Base-by-base conservation (phyloP, 2,888 invertebrate species). In the Dioctria rufipes region DNA sequence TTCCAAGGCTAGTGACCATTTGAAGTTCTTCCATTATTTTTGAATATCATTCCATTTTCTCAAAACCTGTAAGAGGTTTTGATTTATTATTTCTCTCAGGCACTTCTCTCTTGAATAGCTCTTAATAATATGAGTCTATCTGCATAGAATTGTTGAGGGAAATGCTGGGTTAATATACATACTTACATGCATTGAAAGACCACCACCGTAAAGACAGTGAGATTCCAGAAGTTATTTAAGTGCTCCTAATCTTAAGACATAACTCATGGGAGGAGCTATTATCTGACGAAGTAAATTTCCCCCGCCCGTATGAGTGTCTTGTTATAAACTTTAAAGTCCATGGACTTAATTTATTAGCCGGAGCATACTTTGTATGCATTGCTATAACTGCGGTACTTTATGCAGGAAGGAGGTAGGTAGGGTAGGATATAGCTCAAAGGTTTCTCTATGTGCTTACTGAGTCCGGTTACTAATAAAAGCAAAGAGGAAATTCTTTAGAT, bases 231-330 rank as follows among this genome's bases (percentile, higher is more conserved):
- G 61, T 61, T 61, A 37, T 61, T 61, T 39, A 61, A 61, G 61
- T 61, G 39, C 39, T 39, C 61, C 39, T 61, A 61, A 61, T 61
- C 61, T 61, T 13, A n/a, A 37, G 39, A 39, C 61, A 61, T 61
- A 61, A 61, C 39, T 61, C 61, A 61, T 8, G 25, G 25, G 11
- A 3, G 37, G 61, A 61, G 39, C 25, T 61, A 61, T 61, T 61
- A 39, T 61, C 61, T 61, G 61, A 13, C 37, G 39, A 11, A 61
- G 61, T 61, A 61, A 61, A 61, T 61, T 61, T 61, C 25, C 61
- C 11, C 61, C 25, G 60, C 11, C 25, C 25, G 60, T 5, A 60
- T 13, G 60, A 25, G 11, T 46, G 49, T 9, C 49, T 46, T 9
- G 9, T 46, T 25, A 25, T 25, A 25, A 25, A 46, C 9, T 9